phyloP scores from a whole-genome alignment of 2,113 vertebrate genomes.

The Glareola pratincola region DNA sequence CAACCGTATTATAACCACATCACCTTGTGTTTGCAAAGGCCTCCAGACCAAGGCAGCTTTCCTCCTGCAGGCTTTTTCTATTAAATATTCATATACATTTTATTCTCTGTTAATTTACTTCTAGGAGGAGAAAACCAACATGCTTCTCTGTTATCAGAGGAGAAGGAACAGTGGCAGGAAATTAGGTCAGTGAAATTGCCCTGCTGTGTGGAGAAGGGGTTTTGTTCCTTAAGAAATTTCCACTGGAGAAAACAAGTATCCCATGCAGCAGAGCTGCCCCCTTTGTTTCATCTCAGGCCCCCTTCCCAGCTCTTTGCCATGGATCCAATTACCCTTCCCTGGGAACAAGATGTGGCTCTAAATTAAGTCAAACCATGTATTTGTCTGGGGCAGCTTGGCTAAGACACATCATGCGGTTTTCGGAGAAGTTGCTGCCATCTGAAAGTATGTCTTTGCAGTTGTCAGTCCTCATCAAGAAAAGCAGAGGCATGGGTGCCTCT shows the following conservation, averaged over 20 bases:
- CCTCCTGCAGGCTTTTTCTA: background rate
- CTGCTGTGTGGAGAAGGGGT: background rate
- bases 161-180: constrained; percentile 7
- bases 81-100: background rate
- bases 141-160: background rate
- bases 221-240: background rate
- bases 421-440: background rate
- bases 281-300: constrained; percentile 8
- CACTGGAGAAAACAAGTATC: background rate
- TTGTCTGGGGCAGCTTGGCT: constrained; percentile 14
- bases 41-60: background rate
- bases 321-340: constrained; percentile 44
- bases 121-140: background rate
- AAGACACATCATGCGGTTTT: background rate
- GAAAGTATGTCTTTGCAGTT: background rate
- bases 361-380: constrained; percentile 50
- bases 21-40: background rate
- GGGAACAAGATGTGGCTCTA: constrained; percentile 41
- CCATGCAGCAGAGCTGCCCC: background rate
- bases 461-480: background rate
- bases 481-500: background rate
- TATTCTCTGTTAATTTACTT: background rate
- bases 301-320: background rate
- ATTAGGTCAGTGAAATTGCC: background rate
- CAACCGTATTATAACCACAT: fast-evolving